phyloP scores from a whole-genome alignment of 2,797 vertebrate species.

The Spondyliosoma cantharus region DNA sequence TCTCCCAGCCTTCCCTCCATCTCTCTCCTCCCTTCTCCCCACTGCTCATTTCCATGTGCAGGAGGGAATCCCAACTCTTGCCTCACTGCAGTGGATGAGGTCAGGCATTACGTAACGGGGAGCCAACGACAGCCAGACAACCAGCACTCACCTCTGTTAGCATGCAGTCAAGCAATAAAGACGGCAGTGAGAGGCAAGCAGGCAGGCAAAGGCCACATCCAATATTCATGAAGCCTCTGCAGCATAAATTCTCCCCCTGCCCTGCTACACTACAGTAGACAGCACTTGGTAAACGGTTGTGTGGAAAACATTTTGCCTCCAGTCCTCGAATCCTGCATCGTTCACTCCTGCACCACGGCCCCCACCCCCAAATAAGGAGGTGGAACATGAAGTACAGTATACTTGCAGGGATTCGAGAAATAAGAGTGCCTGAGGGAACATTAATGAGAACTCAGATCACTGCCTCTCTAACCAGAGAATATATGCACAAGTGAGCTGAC shows the following conservation, averaged over 20 bases:
- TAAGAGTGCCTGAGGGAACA: slow-evolving; percentile 15
- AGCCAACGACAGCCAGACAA: slow-evolving; percentile 62
- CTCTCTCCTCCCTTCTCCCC: slow-evolving; percentile 22
- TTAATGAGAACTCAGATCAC: slow-evolving; percentile 27
- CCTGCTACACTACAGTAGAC: slow-evolving; percentile 41
- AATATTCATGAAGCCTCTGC: slow-evolving; percentile 81
- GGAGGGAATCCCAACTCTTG: slow-evolving; percentile 84
- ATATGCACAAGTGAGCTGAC: not conserved
- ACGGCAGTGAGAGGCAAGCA: slow-evolving; percentile 45
- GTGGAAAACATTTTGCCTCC: slow-evolving; percentile 46
- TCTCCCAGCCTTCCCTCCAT: not conserved
- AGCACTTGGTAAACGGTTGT: slow-evolving; percentile 40
- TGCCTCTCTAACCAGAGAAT: slow-evolving; percentile 20
- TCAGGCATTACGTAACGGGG: slow-evolving; percentile 78
- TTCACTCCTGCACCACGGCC: slow-evolving; percentile 6
- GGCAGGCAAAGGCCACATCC: slow-evolving; percentile 63
- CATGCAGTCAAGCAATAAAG: slow-evolving; percentile 59
- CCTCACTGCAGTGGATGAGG: slow-evolving; percentile 78
- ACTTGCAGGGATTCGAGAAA: slow-evolving; percentile 17
- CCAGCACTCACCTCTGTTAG: slow-evolving; percentile 64
- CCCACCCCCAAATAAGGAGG: not conserved
- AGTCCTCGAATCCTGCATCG: not conserved
- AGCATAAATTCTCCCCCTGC: slow-evolving; percentile 69
- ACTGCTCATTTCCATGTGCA: slow-evolving; percentile 56
- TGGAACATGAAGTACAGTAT: slow-evolving; percentile 2